Evolutionary conservation across 2,888 invertebrate species (phyloP), one percentile per base, ranked within the genome.

Genomic region (Metellina segmentata): DNA sequence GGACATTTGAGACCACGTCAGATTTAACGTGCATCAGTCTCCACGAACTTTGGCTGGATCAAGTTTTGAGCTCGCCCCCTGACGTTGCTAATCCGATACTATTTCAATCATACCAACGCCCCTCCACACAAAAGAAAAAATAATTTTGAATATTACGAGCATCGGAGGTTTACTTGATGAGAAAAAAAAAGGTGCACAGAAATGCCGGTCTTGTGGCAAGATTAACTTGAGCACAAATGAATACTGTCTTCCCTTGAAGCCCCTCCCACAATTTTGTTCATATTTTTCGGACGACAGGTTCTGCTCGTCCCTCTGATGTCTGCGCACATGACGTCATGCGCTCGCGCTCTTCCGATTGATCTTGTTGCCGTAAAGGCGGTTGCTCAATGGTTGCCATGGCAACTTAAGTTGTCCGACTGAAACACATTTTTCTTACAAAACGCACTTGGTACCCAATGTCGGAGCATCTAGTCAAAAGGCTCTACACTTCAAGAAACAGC

Each of bases 281-380:
- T 91, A 91, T 88, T 87, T 91, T 70, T 72, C 71, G 82, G 19
- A n/a, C 52, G 77, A 70, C 61, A 19, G 49, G 13, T 81, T 72
- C 48, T 72, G 48, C 49, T 82, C 20, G 61, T 74, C 51, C 79
- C 53, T 34, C 71, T 11, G 78, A 90, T 85, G 72, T 90, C 85
- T 88, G 87, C 87, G 91, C 91, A 87, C 13, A 52, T 91, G 91
- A 91, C 91, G 91, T 91, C 86, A 87, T 48, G 16, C n/a, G 7
- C 75, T 7, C 74, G 20, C 34, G 20, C 86, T 71, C 48, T 53
- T 87, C 78, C 82, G 53, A 91, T 91, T 91, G 91, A 91, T 88
- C 87, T 53, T 52, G 34, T 11, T 71, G 53, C 13, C 87, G 16
- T 34, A 49, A 83, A 83, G 81, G 83, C 81, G 82, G 72, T 77